Conservation (phyloP, 2,797 vertebrate genomes). For the Dallia pectoralis region DNA sequence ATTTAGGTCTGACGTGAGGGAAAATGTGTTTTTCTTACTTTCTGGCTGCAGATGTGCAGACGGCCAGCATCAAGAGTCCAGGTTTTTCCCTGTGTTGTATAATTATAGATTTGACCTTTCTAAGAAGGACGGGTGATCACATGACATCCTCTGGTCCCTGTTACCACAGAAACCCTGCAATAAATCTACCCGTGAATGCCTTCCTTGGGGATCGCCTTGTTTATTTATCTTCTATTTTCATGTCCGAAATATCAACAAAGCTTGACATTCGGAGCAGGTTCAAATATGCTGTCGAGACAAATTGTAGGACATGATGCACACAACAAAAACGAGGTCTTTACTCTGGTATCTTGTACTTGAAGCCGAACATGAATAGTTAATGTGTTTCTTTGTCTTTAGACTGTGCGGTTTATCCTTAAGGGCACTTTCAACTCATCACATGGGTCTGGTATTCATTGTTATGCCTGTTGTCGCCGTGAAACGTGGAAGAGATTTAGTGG, state of each 20-base stretch:
- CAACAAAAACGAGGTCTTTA: slow-evolving; percentile 6
- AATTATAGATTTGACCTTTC: slow-evolving; percentile 76
- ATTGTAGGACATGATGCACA: slow-evolving; percentile 18
- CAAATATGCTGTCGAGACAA: slow-evolving; percentile 30
- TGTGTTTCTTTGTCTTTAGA: slow-evolving; percentile 15
- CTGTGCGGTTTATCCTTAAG: background rate
- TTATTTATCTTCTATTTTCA: slow-evolving; percentile 45
- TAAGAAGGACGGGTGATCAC: slow-evolving; percentile 57
- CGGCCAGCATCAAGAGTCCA: slow-evolving; percentile 47
- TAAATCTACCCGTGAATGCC: slow-evolving; percentile 14
- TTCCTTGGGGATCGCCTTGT: slow-evolving; percentile 25
- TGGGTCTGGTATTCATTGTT: background rate
- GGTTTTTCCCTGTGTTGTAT: slow-evolving; percentile 71
- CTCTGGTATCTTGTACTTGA: slow-evolving; percentile 5
- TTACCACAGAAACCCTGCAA: slow-evolving; percentile 54
- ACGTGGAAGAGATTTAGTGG: background rate
- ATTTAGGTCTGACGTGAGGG: background rate
- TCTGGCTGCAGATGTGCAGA: slow-evolving; percentile 51
- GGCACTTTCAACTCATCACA: background rate
- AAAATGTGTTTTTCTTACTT: background rate
- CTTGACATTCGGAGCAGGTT: slow-evolving; percentile 50
- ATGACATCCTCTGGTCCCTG: slow-evolving; percentile 37
- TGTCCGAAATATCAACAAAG: slow-evolving; percentile 36
- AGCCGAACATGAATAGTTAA: background rate
- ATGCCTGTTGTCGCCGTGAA: no score